Base-by-base conservation (phyloP, 2,113 vertebrate species). In the Apteryx owenii region DNA sequence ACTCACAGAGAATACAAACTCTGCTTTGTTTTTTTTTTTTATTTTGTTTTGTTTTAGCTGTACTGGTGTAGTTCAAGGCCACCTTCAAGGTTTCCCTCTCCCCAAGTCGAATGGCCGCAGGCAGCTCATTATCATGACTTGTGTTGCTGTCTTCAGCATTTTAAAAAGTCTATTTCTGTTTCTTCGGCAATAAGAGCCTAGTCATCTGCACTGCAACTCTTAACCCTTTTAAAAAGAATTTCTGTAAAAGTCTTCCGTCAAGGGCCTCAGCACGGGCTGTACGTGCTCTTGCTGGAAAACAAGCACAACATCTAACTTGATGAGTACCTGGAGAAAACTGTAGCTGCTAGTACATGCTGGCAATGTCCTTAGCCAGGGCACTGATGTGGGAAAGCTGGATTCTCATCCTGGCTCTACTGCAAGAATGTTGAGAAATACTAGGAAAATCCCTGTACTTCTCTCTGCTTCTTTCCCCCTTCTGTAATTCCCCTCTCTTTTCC, bases 181-280 rank as follows among this genome's bases (percentile, higher is more conserved):
- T 95, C 87, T 93, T 87, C 81, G 68, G 91, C 85, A 96, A 28
- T 97, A 91, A 93, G 87, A 91, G 54, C 72, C 71, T 93, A 95
- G 94, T 94, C 81, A 71, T 96, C 89, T 93, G 75, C 60, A 64
- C 91, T 81, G 68, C 0, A 0, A 78, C 87, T 94, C 81, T 95
- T 97, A 95, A 91, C 89, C 91, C 78, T 94, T 96, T 90, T 93
- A 71, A 91, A 95, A 95, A 91, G 84, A 89, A 95, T 85, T 95
- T 94, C 85, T 90, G n/a, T 91, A 95, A 81, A 94, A 97, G 90
- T 90, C 8, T 5, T 80, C 93, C 0, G 2, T 94, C 88, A 90
- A 22, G 88, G 68, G 79, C 81, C 79, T 95, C 81, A 91, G 69
- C 75, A 26, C 77, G 76, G 80, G 58, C 81, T 89, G 50, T 95